Conservation (phyloP, 1,140 invertebrate species). For the Trachymyrmex septentrionalis region DNA sequence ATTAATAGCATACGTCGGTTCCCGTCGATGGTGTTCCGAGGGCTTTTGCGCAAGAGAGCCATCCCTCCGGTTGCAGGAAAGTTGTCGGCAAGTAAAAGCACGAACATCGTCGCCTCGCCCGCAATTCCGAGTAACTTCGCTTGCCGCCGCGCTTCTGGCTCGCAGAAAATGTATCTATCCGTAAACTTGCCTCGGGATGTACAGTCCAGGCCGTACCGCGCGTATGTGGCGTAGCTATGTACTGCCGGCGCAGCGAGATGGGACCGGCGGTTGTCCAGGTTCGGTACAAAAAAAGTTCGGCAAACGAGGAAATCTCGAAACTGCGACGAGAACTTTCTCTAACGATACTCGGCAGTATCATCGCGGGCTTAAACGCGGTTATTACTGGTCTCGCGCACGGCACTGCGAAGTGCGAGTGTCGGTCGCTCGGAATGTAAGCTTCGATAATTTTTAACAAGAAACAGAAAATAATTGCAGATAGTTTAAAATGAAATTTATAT, state of each 20-base stretch:
- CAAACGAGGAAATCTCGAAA: conserved; percentile 75
- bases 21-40: conserved; percentile 50
- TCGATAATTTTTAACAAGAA: conserved; percentile 3
- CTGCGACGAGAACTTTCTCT: conserved; percentile 63
- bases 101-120: conserved; percentile 71
- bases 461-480: background rate
- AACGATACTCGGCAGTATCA: conserved; percentile 53
- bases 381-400: conserved; percentile 43
- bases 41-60: conserved; percentile 65
- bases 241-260: conserved; percentile 71
- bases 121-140: conserved; percentile 81
- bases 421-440: background rate
- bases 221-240: conserved; percentile 66
- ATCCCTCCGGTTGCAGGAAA: conserved; percentile 76
- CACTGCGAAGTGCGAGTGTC: background rate
- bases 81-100: conserved; percentile 75
- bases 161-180: conserved; percentile 83
- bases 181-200: conserved; percentile 76
- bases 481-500: background rate
- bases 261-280: conserved; percentile 71
- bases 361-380: conserved; percentile 62
- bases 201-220: conserved; percentile 33
- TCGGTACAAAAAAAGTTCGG: conserved; percentile 73
- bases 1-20: conserved; percentile 79
- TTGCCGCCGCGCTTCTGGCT: conserved; percentile 72